Evolutionary conservation across 2,113 vertebrate genomes (phyloP), one percentile per base, ranked within the genome.

Genomic region (Planiliza haematocheilus): DNA sequence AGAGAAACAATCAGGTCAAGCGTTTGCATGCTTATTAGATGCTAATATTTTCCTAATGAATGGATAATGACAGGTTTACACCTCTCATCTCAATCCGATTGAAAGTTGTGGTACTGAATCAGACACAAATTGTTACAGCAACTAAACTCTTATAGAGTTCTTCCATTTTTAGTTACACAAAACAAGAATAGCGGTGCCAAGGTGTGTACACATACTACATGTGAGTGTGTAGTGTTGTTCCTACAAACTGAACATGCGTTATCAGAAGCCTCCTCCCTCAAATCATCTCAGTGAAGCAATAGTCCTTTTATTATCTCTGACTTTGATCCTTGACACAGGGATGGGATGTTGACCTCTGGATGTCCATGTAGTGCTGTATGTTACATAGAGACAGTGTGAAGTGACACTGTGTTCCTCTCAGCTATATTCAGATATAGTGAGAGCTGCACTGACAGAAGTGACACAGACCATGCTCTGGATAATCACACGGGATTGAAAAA

Each of bases 351-450:
- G 62, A 63, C 64, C 4, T 69, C 62, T 50, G n/a, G 39, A 50
- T 43, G 66, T 68, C 17, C 7, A 10, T 42, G 50, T 43, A 38
- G 10, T 43, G 34, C 34, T 77, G 59, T 52, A n/a, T 37, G 48
- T 51, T 64, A 63, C 49, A 74, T 77, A 79, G 37, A 77, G 70
- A 62, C 80, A 67, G 73, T 79, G 69, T 81, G 76, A 62, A 78
- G 70, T 88, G 75, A 69, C 82, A 84, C 36, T 34, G 43, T 50
- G 60, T n/a, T 69, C 20, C 70, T 70, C 85, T 86, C 59, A 78
- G 79, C 86, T 87, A 72, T 86, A 73, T 77, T 85, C 61, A 77
- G 84, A 87, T 85, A 77, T 51, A 66, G 16, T 77, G 72, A 86
- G 70, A 79, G 77, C 48, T 50, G 50, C 70, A 50, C 39, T 77